Base-by-base conservation (phyloP, 2,888 invertebrate genomes). In the Notodonta ziczac region DNA sequence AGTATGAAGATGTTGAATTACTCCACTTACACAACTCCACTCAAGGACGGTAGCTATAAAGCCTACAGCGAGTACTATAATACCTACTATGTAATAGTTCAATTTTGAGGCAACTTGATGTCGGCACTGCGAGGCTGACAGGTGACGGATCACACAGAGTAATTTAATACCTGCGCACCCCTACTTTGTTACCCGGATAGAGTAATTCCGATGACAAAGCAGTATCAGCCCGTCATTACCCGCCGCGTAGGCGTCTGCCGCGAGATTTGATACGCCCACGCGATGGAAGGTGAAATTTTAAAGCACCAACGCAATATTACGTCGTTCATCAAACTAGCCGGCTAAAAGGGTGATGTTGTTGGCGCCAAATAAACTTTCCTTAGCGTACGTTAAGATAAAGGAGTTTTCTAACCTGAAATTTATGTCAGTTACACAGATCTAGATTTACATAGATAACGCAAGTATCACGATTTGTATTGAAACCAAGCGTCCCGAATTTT, bases 141-240 rank as follows among this genome's bases (percentile, higher is more conserved):
- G 74, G 75, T 83, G 86, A 86, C 75, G 69, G 76, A 86, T 85
- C 67, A 77, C 75, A 67, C 65, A 64, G 72, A 75, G 82, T 77
- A 82, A 83, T 84, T 84, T 82, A 79, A 50, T 50, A 50, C 46
- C 84, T 81, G 81, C 78, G 69, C 67, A 70, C 65, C 72, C 69
- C 70, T 78, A 83, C 83, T 85, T 83, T 84, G 81, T 85, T 79
- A 79, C 78, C 59, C 63, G 74, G 78, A 81, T 81, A 73, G 80
- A 83, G 83, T 81, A 80, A 87, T 86, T 84, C 80, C 78, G 79
- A 82, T 85, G 86, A 85, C 79, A 82, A 81, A 82, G 82, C 83
- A 79, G 77, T 81, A 80, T 78, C 70, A 73, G 70, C 66, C 72
- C 76, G 67, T 74, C 69, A 69, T 81, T 81, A 73, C 69, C 65